Evolutionary conservation across 2,797 vertebrate species (phyloP), one percentile per base, ranked within the genome.

Genomic region (Hypotaenidia philippensis): DNA sequence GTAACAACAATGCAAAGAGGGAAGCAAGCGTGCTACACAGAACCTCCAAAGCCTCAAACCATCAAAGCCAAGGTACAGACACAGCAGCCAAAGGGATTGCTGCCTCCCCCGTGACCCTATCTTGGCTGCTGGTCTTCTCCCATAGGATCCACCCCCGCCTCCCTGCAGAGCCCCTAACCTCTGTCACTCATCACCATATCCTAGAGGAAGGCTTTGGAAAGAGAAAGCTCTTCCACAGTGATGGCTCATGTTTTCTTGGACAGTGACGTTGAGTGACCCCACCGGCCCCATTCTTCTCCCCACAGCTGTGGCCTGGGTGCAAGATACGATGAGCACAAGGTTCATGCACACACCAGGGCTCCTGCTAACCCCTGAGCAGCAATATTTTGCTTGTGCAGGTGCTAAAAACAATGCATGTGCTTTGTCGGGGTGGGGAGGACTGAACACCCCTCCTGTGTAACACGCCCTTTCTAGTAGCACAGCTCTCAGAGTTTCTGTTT

Each of bases 241-340:
- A 13, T 18, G 44, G 38, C n/a, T 65, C 6, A 0, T 1, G 0
- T 26, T 69, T 36, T 36, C 5, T 4, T 3, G 2, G 44, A 27
- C n/a, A 34, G 13, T 52, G 17, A 31, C 2, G 2, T 0, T 1
- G 5, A 23, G 38, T 18, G 47, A 40, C 32, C 31, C 34, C 34
- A 11, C 7, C 2, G 2, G 12, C 3, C 10, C 59, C 2, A 0
- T 22, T 81, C 12, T 68, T 21, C 20, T 72, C 10, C 47, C 49
- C 55, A 3, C 0, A 3, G 25, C 10, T 1, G 0, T 5, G 40
- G 19, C 5, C 0, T 1, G 22, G 36, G 6, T 11, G 23, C 27
- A 47, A 31, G 40, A 23, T 13, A 13, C 6, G 6, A 4, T 0
- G 22, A 29, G 19, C 40, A 9, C 25, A 6, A 16, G 63, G 31